Conservation (phyloP, 64 coral and sea anemone genomes). For the Porites lutea region DNA sequence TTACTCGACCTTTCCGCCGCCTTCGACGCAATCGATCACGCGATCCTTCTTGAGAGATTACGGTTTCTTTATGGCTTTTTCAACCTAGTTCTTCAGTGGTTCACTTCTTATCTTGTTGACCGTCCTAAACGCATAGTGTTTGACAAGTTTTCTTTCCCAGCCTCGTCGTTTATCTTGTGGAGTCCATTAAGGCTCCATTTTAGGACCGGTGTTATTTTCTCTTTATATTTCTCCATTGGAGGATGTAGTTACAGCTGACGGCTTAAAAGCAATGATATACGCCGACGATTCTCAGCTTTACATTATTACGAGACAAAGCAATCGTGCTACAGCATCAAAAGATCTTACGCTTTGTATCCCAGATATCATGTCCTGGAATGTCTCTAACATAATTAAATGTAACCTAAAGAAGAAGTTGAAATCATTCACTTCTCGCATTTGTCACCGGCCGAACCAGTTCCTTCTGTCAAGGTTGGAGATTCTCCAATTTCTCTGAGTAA, state of each 20-base stretch:
- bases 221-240: background rate
- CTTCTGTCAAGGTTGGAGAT: too few relatives aligned
- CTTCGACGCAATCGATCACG: background rate
- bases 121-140: too few relatives aligned
- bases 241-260: constrained; percentile 9
- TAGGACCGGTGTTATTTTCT: background rate
- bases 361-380: background rate
- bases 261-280: constrained; percentile 15
- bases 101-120: too few relatives aligned
- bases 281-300: constrained; percentile 2
- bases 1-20: background rate
- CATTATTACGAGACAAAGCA: background rate
- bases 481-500: too few relatives aligned
- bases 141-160: too few relatives aligned
- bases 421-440: too few relatives aligned
- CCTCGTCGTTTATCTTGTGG: too few relatives aligned
- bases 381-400: too few relatives aligned
- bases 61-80: too few relatives aligned
- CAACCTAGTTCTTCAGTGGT: too few relatives aligned
- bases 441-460: too few relatives aligned
- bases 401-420: background rate
- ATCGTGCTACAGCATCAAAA: background rate
- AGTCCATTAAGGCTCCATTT: constrained; percentile 12
- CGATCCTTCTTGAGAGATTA: background rate
- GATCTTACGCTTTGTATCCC: constrained; percentile 16